These are phyloP conservation scores for Cyprinodon variegatus DNA, from an alignment of 2,113 vertebrate genomes.

Conservation along the genomic window DNA sequence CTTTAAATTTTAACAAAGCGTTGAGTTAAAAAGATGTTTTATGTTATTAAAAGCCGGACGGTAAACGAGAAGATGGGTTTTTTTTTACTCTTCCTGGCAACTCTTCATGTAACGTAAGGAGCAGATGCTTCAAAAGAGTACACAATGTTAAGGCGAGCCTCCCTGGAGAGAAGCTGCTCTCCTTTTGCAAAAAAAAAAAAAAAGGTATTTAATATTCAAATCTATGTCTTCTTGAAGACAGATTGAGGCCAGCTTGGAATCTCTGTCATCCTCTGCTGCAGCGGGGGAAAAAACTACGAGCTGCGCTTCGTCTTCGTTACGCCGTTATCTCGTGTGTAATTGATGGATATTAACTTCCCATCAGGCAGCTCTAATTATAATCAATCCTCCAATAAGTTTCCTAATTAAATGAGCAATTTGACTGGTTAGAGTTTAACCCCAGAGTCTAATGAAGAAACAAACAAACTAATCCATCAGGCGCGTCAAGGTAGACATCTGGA, in stretches of 20 bases:
- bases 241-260: constrained; percentile 62
- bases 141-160: constrained; percentile 41
- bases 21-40: neutral
- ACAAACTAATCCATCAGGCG: constrained; percentile 83
- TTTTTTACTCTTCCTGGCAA: neutral
- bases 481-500: constrained; percentile 56
- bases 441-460: constrained; percentile 87
- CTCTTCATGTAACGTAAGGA: constrained; percentile 13
- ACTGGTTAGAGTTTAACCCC: constrained; percentile 87
- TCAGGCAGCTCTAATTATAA: constrained; percentile 92
- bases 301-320: constrained; percentile 80
- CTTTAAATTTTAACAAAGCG: neutral
- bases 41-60: neutral
- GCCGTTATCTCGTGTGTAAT: constrained; percentile 81
- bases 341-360: constrained; percentile 70
- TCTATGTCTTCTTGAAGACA: constrained; percentile 57
- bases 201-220: constrained; percentile 64
- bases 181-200: neutral
- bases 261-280: constrained; percentile 57
- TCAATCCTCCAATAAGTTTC: constrained; percentile 89
- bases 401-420: constrained; percentile 87
- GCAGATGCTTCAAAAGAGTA: constrained; percentile 31
- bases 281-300: constrained; percentile 46
- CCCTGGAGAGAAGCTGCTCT: constrained; percentile 35
- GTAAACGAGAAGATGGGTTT: neutral